A percentile compares a stretch with the other conserved stretches of the same genome.
phyloP scores from a whole-genome alignment of 2,888 invertebrate species.

The Agrotis segetum region DNA sequence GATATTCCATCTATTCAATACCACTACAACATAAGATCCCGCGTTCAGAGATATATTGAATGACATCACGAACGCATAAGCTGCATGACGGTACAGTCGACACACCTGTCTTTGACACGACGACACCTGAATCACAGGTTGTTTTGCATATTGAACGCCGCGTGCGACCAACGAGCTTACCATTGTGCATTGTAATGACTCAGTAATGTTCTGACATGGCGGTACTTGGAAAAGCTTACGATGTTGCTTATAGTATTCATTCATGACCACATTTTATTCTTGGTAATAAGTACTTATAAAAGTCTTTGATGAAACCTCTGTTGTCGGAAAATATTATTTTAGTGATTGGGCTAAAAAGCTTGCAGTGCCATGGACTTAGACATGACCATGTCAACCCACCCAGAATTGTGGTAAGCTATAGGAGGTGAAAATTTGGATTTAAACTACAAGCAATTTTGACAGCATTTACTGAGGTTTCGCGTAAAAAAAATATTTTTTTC shows the following conservation, averaged over 20 bases:
- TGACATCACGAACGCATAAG: conserved; percentile 53
- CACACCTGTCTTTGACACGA: conserved; percentile 37
- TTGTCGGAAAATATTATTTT: not conserved
- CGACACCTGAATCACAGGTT: conserved; percentile 57
- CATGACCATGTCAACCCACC: too few species aligned
- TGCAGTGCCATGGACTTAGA: too few species aligned
- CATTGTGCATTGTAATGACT: conserved; percentile 51
- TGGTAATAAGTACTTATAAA: not conserved
- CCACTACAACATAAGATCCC: not conserved
- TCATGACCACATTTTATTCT: conserved; percentile 4
- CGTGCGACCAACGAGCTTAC: conserved; percentile 23
- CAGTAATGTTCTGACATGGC: conserved; percentile 19
- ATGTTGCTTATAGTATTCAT: conserved; percentile 4
- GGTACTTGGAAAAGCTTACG: conserved; percentile 43
- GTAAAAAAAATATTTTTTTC: not conserved
- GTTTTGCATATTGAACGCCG: conserved; percentile 63
- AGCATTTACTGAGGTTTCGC: not conserved
- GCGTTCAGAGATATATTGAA: conserved; percentile 10
- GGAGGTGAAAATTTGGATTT: conserved; percentile 5
- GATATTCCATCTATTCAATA: not conserved
- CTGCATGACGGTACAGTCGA: conserved; percentile 23
- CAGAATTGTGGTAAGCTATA: not conserved
- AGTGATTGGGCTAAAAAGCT: not conserved
- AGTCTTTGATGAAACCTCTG: not conserved
- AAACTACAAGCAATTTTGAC: not conserved